phyloP scores from a whole-genome alignment of 1,140 invertebrate species.

The Calephelis nemesis region DNA sequence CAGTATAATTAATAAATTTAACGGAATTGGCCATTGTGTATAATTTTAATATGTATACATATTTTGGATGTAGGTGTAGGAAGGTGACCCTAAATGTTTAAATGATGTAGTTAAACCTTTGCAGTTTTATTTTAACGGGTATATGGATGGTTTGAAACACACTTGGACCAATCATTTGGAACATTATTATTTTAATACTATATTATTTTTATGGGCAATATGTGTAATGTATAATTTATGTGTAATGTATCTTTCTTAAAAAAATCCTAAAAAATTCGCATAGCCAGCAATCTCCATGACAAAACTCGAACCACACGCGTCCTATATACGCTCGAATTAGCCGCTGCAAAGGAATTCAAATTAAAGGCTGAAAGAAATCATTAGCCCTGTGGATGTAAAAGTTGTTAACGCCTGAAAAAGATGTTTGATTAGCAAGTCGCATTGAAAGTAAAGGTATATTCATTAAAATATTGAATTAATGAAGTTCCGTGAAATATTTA shows the following conservation, averaged over 20 bases:
- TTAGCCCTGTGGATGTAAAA: slow-evolving; percentile 51
- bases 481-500: neutral
- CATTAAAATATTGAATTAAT: neutral
- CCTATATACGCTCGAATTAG: neutral
- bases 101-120: too few species aligned
- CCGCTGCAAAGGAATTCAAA: neutral
- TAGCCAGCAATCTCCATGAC: slow-evolving; percentile 24
- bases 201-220: too few species aligned
- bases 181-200: too few species aligned
- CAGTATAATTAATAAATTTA: too few species aligned
- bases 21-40: too few species aligned
- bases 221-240: too few species aligned
- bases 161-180: too few species aligned
- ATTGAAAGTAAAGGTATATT: slow-evolving; percentile 36
- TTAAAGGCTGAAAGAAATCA: slow-evolving; percentile 43
- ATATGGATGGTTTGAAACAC: too few species aligned
- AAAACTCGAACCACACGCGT: neutral
- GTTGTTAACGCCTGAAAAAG: slow-evolving; percentile 22
- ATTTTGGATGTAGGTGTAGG: too few species aligned
- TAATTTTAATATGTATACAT: too few species aligned
- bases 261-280: slow-evolving; percentile 8
- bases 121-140: too few species aligned
- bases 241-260: slow-evolving; percentile 2
- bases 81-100: too few species aligned
- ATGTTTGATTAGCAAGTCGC: slow-evolving; percentile 14